These are phyloP conservation scores for Enteromius treurensis DNA, from an alignment of 2,797 vertebrate genomes.

Conservation along the genomic window DNA sequence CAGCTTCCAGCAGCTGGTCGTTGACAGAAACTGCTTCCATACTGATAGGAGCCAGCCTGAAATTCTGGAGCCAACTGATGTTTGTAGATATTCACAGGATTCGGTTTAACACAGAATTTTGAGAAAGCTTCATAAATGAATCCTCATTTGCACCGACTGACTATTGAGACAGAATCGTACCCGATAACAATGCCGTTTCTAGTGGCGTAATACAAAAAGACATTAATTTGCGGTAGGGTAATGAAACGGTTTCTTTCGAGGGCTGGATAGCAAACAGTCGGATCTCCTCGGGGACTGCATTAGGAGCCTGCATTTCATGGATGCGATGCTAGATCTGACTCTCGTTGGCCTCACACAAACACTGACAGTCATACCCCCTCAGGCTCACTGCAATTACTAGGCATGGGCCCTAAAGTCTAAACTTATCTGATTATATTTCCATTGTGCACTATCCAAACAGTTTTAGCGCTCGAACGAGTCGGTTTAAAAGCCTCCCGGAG, in stretches of 20 bases:
- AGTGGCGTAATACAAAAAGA: neutral
- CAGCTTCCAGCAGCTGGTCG: slow-evolving; percentile 39
- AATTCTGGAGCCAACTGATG: slow-evolving; percentile 31
- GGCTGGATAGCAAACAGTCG: slow-evolving; percentile 36
- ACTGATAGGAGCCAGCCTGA: slow-evolving; percentile 41
- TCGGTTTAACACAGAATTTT: neutral
- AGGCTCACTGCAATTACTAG: slow-evolving; percentile 77
- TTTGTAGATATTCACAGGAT: slow-evolving; percentile 18
- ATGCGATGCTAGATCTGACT: slow-evolving; percentile 63
- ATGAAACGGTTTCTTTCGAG: slow-evolving; percentile 36
- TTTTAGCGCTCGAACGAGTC: slow-evolving; percentile 76
- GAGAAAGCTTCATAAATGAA: slow-evolving; percentile 17
- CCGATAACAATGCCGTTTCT: slow-evolving; percentile 19
- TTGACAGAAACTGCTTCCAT: slow-evolving; percentile 37
- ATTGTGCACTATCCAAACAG: slow-evolving; percentile 82
- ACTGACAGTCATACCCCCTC: slow-evolving; percentile 72
- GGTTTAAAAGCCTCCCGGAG: slow-evolving; percentile 78
- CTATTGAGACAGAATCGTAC: slow-evolving; percentile 38
- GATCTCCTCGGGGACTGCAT: slow-evolving; percentile 59
- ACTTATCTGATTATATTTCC: slow-evolving; percentile 82
- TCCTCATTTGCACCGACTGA: slow-evolving; percentile 9
- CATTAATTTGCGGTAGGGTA: slow-evolving; percentile 26
- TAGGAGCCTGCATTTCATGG: slow-evolving; percentile 66
- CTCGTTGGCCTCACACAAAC: slow-evolving; percentile 68
- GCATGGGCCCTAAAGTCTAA: slow-evolving; percentile 72